Evolutionary conservation across 2,113 vertebrate species (phyloP).

Genomic region (Oxyruncus cristatus): DNA sequence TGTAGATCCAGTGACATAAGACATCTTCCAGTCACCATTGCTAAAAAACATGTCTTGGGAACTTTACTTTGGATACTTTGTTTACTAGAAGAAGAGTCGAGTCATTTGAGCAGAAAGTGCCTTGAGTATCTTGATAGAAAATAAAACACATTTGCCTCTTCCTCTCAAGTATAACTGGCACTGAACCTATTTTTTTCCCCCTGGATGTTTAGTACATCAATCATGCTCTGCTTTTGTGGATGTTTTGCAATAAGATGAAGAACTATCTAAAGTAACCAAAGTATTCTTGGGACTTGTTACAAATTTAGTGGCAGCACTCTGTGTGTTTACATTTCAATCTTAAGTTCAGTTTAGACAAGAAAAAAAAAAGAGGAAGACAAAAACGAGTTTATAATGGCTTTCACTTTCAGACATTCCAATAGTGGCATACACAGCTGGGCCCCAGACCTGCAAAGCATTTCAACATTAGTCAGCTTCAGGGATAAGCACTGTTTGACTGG

Average conservation of each 20-base stretch:
- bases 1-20: neutral
- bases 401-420: neutral
- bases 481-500: neutral
- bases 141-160: constrained; percentile 17
- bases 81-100: neutral
- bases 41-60: neutral
- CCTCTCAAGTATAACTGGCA: neutral
- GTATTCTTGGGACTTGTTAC: neutral
- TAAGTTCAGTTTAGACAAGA: neutral
- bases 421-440: neutral
- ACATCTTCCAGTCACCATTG: neutral
- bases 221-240: constrained; percentile 2
- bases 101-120: constrained; percentile 10
- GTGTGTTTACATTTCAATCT: neutral
- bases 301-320: neutral
- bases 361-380: neutral
- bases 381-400: neutral
- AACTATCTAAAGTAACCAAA: neutral
- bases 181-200: neutral
- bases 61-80: constrained; percentile 8
- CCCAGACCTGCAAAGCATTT: neutral
- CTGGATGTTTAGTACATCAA: neutral
- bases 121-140: neutral
- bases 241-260: neutral
- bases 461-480: neutral